phyloP scores from a whole-genome alignment of 2,113 vertebrate species.

The Oceanites oceanicus region DNA sequence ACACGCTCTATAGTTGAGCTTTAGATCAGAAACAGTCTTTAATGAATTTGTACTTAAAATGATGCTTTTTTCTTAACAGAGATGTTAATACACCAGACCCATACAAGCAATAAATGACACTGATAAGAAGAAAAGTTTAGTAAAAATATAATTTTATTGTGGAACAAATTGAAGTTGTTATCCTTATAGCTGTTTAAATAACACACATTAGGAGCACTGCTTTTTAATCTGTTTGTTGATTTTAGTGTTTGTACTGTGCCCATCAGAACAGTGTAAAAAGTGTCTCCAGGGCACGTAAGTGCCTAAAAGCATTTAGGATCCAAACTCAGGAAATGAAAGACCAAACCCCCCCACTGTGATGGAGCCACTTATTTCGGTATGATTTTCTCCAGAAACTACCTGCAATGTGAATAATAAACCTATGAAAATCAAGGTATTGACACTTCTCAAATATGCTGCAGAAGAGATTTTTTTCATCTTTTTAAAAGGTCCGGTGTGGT shows the following conservation, averaged over 20 bases:
- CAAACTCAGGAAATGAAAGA: slow-evolving; percentile 65
- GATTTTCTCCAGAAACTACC: slow-evolving; percentile 64
- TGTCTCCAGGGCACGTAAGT: slow-evolving; percentile 14
- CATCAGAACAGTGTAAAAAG: slow-evolving; percentile 58
- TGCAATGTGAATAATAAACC: slow-evolving; percentile 53
- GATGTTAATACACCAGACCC: not conserved
- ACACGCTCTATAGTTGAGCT: not conserved
- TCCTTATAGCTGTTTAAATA: not conserved
- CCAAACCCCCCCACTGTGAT: slow-evolving; percentile 47
- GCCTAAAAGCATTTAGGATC: slow-evolving; percentile 55
- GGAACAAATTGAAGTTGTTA: not conserved
- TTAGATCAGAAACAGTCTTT: not conserved
- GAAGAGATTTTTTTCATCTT: not conserved
- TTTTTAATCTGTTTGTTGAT: slow-evolving; percentile 20
- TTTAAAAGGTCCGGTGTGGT: slow-evolving; percentile 31
- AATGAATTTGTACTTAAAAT: not conserved
- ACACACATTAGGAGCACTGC: not conserved
- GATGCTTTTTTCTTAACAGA: not conserved
- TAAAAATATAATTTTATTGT: not conserved
- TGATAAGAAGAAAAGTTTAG: not conserved
- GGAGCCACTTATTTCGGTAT: slow-evolving; percentile 43
- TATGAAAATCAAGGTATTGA: slow-evolving; percentile 57
- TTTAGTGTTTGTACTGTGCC: slow-evolving; percentile 38
- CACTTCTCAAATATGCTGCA: slow-evolving; percentile 20
- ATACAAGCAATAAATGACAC: not conserved